These are phyloP conservation scores for Pseudomyrmex sp. DNA, from an alignment of 1,140 invertebrate species.

Conservation along the genomic window DNA sequence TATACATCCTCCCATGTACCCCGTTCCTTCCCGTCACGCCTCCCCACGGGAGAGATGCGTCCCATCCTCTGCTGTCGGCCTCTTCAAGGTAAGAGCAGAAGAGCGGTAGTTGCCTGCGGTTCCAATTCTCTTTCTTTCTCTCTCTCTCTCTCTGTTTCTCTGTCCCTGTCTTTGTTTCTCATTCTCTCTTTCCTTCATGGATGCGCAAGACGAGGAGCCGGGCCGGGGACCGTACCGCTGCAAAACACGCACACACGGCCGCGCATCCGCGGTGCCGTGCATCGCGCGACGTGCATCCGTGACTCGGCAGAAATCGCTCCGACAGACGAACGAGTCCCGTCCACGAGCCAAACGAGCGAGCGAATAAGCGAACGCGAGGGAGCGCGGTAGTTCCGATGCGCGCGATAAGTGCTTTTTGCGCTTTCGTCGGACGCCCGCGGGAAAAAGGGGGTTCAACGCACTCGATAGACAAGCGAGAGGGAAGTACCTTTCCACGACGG, in stretches of 20 bases:
- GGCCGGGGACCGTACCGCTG: slow-evolving; percentile 38
- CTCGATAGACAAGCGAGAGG: slow-evolving; percentile 32
- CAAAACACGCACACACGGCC: slow-evolving; percentile 55
- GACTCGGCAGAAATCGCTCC: slow-evolving; percentile 49
- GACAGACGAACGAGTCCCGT: slow-evolving; percentile 20
- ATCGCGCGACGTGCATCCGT: slow-evolving; percentile 46
- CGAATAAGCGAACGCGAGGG: neutral
- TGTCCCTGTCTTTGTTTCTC: neutral
- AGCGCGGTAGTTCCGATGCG: slow-evolving; percentile 40
- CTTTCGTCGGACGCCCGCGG: slow-evolving; percentile 41
- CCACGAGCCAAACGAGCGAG: neutral
- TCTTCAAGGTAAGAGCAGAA: slow-evolving; percentile 68
- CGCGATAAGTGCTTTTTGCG: slow-evolving; percentile 53
- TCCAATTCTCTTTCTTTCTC: slow-evolving; percentile 22
- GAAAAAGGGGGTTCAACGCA: slow-evolving; percentile 47
- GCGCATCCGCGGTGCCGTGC: slow-evolving; percentile 19
- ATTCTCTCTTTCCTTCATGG: slow-evolving; percentile 16
- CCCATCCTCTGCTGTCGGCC: slow-evolving; percentile 66
- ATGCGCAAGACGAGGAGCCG: slow-evolving; percentile 68
- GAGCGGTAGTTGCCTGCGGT: slow-evolving; percentile 64
- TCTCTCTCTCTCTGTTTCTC: slow-evolving; percentile 7
- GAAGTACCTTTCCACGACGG: slow-evolving; percentile 12
- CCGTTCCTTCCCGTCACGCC: slow-evolving; percentile 43
- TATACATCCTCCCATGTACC: slow-evolving; percentile 29
- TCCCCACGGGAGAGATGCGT: slow-evolving; percentile 57